phyloP scores from a whole-genome alignment of 2,113 vertebrate genomes.

The Tautogolabrus adspersus region DNA sequence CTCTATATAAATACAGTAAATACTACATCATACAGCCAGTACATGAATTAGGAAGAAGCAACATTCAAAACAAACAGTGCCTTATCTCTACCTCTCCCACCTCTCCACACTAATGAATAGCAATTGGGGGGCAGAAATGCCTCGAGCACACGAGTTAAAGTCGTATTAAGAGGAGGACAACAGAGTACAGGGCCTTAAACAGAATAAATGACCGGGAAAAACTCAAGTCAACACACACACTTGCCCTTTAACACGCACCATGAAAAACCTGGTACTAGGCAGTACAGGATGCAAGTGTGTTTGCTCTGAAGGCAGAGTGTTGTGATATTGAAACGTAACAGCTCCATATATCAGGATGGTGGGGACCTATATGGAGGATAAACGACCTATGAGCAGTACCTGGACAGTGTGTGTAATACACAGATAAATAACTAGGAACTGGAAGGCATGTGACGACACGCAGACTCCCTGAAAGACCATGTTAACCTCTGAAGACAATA shows the following conservation, averaged over 20 bases:
- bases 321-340: conserved; percentile 64
- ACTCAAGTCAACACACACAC: conserved; percentile 41
- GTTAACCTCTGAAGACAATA: conserved; percentile 8
- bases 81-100: conserved; percentile 35
- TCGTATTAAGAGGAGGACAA: conserved; percentile 63
- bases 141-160: conserved; percentile 57
- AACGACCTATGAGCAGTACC: conserved; percentile 54
- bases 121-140: conserved; percentile 55
- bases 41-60: not conserved
- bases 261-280: conserved; percentile 23
- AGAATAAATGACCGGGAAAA: conserved; percentile 70
- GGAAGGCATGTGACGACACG: conserved; percentile 39
- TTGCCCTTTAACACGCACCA: conserved; percentile 55
- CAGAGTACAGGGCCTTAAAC: conserved; percentile 63
- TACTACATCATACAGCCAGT: not conserved
- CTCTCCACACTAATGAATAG: conserved; percentile 68
- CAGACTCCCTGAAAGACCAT: conserved; percentile 18
- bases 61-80: conserved; percentile 14
- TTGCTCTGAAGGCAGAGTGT: conserved; percentile 49
- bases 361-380: conserved; percentile 59
- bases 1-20: conserved; percentile 18
- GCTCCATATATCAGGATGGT: conserved; percentile 70
- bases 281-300: conserved; percentile 27
- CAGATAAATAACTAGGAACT: conserved; percentile 70
- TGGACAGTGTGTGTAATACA: conserved; percentile 68